Base-by-base conservation (phyloP, 1,140 invertebrate genomes). In the Pygmarrhopalites habei region DNA sequence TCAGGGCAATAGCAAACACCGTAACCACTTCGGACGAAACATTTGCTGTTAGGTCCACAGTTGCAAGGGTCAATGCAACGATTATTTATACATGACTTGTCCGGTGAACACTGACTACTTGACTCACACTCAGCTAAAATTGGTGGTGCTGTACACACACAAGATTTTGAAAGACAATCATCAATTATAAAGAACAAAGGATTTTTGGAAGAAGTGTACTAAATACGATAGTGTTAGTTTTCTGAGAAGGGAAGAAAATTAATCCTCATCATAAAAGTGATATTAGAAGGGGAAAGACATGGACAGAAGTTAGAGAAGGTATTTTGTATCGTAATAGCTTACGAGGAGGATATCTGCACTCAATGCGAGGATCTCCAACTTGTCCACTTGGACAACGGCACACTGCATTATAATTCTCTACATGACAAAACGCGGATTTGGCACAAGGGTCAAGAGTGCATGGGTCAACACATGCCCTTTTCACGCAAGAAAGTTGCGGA, bases 301-400 rank as follows among this genome's bases (percentile, higher is more conserved):
- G 19, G 25, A 60, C 21, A n/a, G n/a, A 52, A 29, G 25, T n/a
- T 10, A 53, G 29, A 60, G 25, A 52, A 10, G 28, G 19, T n/a
- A 23, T 10, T 25, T 44, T 58, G 14, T 26, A 12, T n/a, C 17
- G 14, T 39, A 52, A 47, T 53, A 5, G 39, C 67, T 68, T 68
- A 68, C 67, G 55, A 4, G 53, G 4, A 41, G 53, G 60, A 49
- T 61, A 67, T 59, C 64, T 63, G 69, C 74, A 74, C 68, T 84
- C 82, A 62, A 82, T 77, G 49, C 75, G 76, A 4, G 89, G 82
- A 73, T 89, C 83, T n/a, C 90, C 90, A 5, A 82, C 77, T 71
- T 87, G 88, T 39, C 84, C 86, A 47, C 78, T 76, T 15, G 89
- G 90, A 74, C 90, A 95, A 65, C 81, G 83, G 72, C 91, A 95